Evolutionary conservation across 2,113 vertebrate species (phyloP).

Genomic region (Mus pahari): DNA sequence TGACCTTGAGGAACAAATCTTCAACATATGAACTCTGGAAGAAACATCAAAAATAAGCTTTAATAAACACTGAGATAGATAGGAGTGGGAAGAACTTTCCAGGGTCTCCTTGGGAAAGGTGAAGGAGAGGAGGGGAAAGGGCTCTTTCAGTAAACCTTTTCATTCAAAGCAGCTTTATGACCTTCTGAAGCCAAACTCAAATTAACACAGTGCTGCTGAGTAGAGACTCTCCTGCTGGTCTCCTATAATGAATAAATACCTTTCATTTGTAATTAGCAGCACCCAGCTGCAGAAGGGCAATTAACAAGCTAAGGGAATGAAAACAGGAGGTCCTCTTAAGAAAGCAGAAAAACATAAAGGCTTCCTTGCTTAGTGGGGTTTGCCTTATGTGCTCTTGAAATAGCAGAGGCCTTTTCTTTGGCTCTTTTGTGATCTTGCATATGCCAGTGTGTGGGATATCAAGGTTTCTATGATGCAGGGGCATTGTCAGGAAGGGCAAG

Average conservation of each 20-base stretch:
- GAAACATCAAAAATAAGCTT: not conserved
- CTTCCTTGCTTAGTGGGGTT: not conserved
- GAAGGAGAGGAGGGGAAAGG: not conserved
- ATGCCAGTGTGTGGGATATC: not conserved
- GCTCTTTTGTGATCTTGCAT: not conserved
- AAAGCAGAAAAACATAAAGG: not conserved
- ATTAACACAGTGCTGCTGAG: slow-evolving; percentile 73
- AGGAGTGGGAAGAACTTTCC: not conserved
- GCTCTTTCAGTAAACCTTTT: not conserved
- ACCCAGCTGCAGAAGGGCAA: slow-evolving; percentile 69
- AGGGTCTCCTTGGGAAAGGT: slow-evolving; percentile 3
- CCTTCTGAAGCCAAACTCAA: slow-evolving; percentile 72
- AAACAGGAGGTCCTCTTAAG: slow-evolving; percentile 56
- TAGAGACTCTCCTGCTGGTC: slow-evolving; percentile 74
- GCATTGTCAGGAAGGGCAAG: not conserved
- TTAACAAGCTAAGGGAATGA: slow-evolving; percentile 64
- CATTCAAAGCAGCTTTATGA: slow-evolving; percentile 69
- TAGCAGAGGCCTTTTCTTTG: not conserved
- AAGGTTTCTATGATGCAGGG: not conserved
- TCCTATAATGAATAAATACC: slow-evolving; percentile 73
- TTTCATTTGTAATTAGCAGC: slow-evolving; percentile 76
- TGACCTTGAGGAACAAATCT: not conserved
- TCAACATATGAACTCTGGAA: not conserved
- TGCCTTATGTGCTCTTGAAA: not conserved
- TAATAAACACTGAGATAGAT: not conserved